Conservation (phyloP, 2,888 invertebrate species). For the Zele albiditarsus region DNA sequence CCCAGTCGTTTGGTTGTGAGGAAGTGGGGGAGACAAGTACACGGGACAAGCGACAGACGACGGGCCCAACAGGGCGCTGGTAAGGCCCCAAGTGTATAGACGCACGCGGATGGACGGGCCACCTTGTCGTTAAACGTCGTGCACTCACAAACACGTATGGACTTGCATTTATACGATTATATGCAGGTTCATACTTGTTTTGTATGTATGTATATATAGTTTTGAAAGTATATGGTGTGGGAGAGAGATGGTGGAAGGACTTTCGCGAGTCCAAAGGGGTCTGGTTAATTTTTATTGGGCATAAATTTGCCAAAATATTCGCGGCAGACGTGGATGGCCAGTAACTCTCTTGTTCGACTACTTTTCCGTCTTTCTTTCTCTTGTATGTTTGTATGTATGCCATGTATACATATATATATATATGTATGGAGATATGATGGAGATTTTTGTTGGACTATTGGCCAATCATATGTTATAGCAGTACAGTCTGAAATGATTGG, state of each 20-base stretch:
- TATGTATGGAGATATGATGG: background rate
- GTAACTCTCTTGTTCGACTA: constrained; percentile 61
- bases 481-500: background rate
- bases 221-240: background rate
- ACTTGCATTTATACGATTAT: no score
- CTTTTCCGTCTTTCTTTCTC: constrained; percentile 17
- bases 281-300: constrained; percentile 73
- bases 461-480: background rate
- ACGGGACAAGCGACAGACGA: constrained; percentile 1
- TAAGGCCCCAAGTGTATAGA: constrained; percentile 38
- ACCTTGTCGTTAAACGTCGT: constrained; percentile 62
- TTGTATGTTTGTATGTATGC: constrained; percentile 12
- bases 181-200: no score
- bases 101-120: constrained; percentile 50
- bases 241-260: constrained; percentile 34
- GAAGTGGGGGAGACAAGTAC: background rate
- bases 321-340: constrained; percentile 70
- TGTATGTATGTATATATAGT: constrained; percentile 23
- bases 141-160: constrained; percentile 46
- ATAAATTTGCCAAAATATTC: constrained; percentile 74
- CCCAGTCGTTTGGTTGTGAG: background rate
- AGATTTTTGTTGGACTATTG: background rate
- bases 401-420: background rate
- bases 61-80: constrained; percentile 30
- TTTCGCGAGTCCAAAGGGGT: constrained; percentile 55